A percentile compares a stretch with the other conserved stretches of the same genome.
Evolutionary conservation across 2,797 vertebrate genomes (phyloP).

Genomic region (Meriones psammophilus): DNA sequence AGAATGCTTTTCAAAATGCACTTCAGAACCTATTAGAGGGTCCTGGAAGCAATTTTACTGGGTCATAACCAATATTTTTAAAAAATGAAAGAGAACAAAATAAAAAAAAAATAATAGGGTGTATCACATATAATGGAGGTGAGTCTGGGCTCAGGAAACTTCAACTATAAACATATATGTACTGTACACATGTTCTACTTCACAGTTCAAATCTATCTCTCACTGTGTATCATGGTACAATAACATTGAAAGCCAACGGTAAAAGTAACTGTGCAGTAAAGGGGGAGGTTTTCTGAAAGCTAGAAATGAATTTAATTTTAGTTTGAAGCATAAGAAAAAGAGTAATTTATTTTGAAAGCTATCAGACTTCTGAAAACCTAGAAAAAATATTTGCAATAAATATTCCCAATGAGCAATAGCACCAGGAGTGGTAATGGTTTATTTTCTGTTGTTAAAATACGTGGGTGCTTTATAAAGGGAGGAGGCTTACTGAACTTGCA

Average conservation of each 20-base stretch:
- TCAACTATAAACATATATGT: constrained; percentile 56
- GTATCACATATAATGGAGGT: constrained; percentile 53
- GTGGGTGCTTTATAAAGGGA: not conserved
- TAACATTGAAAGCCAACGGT: not conserved
- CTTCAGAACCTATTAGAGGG: constrained; percentile 70
- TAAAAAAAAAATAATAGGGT: constrained; percentile 75
- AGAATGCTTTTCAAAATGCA: constrained; percentile 64
- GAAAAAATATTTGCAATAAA: not conserved
- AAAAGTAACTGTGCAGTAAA: not conserved
- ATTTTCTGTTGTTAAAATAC: not conserved
- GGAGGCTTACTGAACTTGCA: not conserved
- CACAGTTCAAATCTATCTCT: constrained; percentile 36
- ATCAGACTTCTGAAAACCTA: not conserved
- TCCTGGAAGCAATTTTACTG: constrained; percentile 74
- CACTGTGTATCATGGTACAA: not conserved
- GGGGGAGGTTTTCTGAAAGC: not conserved
- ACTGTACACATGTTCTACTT: too few relatives aligned
- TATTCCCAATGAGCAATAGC: not conserved
- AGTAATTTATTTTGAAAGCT: constrained; percentile 50
- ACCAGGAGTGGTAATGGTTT: not conserved
- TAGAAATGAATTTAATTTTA: constrained; percentile 56
- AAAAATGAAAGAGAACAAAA: constrained; percentile 71
- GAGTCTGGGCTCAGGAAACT: constrained; percentile 62
- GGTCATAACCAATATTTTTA: constrained; percentile 71
- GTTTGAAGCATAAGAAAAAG: not conserved